A percentile compares a stretch with the other conserved stretches of the same genome.
Conservation (phyloP, 2,113 vertebrate genomes). For the Rhinoderma darwinii region DNA sequence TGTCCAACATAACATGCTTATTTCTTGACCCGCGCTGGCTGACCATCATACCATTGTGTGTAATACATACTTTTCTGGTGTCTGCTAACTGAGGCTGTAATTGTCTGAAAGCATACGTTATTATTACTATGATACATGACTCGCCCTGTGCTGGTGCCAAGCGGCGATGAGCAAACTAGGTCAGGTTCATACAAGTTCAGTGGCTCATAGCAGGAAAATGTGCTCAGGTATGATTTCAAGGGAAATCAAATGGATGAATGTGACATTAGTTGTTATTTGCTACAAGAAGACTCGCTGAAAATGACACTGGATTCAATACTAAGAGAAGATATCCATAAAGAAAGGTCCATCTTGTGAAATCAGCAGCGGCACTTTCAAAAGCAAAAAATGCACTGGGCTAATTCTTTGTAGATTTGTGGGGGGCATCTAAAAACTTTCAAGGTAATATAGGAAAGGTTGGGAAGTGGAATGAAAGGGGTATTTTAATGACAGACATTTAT, state of each 20-base stretch:
- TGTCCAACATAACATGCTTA: background rate
- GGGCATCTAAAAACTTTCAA: background rate
- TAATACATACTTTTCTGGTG: slow-evolving; percentile 28
- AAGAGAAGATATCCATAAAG: no score
- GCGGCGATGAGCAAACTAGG: slow-evolving; percentile 8
- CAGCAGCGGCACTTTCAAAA: background rate
- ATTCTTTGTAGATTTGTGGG: background rate
- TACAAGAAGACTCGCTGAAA: background rate
- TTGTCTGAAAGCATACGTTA: slow-evolving; percentile 33
- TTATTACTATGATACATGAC: slow-evolving; percentile 35
- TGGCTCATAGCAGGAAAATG: background rate
- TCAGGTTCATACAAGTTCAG: slow-evolving; percentile 53
- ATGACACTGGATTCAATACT: background rate
- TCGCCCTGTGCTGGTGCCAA: slow-evolving; percentile 11
- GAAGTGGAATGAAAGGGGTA: no score
- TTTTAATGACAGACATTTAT: background rate
- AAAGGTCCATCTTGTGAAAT: background rate
- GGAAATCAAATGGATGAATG: background rate
- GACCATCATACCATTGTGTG: slow-evolving; percentile 6
- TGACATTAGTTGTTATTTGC: background rate
- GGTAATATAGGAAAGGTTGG: background rate
- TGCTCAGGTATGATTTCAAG: background rate
- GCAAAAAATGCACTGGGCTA: no score
- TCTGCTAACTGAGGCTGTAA: slow-evolving; percentile 37
- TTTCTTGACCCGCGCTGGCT: background rate